Percentiles rank a stretch among this genome's conserved stretches.
phyloP scores from a whole-genome alignment of 2,888 invertebrate species.

The Orthosia gothica region DNA sequence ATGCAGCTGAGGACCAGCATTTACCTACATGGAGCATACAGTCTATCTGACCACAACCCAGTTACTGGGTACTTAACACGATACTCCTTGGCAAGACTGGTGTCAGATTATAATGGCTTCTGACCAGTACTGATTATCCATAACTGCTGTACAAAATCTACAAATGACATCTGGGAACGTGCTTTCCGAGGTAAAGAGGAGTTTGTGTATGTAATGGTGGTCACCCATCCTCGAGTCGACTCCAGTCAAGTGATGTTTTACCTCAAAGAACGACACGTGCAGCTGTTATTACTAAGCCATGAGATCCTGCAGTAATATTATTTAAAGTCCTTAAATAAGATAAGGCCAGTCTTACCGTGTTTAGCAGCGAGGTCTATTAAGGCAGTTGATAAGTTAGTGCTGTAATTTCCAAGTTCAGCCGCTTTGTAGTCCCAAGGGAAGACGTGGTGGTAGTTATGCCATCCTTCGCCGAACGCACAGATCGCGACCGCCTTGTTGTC shows the following conservation, averaged over 20 bases:
- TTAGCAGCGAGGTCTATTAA: conserved; percentile 93
- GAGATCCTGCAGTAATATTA: neutral
- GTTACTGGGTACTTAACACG: neutral
- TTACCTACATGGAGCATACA: neutral
- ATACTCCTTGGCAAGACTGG: neutral
- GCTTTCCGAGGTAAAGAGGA: neutral
- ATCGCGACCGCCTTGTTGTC: conserved; percentile 93
- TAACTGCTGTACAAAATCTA: neutral
- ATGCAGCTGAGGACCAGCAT: neutral
- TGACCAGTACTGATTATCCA: neutral
- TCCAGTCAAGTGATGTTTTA: neutral
- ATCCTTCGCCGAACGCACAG: conserved; percentile 95
- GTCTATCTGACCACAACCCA: too few relatives aligned
- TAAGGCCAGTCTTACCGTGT: conserved; percentile 90
- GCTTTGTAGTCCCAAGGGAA: conserved; percentile 97
- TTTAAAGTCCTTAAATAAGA: neutral
- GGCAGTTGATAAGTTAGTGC: conserved; percentile 92
- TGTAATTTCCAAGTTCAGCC: conserved; percentile 93
- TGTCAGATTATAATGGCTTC: neutral
- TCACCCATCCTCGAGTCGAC: neutral
- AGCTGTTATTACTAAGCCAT: neutral
- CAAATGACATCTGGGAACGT: neutral
- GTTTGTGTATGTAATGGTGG: neutral
- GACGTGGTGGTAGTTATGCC: conserved; percentile 97
- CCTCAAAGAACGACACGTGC: neutral